Percentiles rank a stretch among this genome's conserved stretches.
Conservation (phyloP, 1,140 invertebrate species). For the Drosophila insularis region DNA sequence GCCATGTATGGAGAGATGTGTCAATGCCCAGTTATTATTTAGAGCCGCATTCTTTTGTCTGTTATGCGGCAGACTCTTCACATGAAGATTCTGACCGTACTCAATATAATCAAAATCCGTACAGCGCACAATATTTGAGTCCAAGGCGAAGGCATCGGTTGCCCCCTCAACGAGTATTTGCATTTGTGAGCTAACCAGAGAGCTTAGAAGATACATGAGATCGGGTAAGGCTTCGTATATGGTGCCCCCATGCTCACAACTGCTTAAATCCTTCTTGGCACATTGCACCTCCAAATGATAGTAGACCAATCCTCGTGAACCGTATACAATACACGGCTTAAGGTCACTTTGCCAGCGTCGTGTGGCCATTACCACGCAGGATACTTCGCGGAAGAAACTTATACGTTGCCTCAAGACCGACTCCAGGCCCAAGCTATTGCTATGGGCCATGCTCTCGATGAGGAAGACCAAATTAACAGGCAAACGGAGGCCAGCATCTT, state of each 20-base stretch:
- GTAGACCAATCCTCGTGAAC: conserved; percentile 95
- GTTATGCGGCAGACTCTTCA: conserved; percentile 87
- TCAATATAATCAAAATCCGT: conserved; percentile 33
- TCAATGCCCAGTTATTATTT: conserved; percentile 94
- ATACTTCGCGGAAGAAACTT: conserved; percentile 91
- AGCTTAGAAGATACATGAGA: conserved; percentile 91
- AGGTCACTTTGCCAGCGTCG: conserved; percentile 98
- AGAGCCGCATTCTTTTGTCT: conserved; percentile 89
- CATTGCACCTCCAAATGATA: conserved; percentile 94
- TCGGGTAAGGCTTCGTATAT: conserved; percentile 93
- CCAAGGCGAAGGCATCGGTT: conserved; percentile 84
- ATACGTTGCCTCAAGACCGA: conserved; percentile 82
- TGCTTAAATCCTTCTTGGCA: conserved; percentile 95
- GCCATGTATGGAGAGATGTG: conserved; percentile 94
- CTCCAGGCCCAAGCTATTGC: conserved; percentile 96
- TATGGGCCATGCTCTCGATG: conserved; percentile 99
- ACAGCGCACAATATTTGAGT: conserved; percentile 3
- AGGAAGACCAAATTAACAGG: conserved; percentile 98
- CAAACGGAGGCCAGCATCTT: conserved; percentile 87
- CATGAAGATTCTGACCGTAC: conserved; percentile 85
- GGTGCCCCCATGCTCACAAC: conserved; percentile 95
- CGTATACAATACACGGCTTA: conserved; percentile 97
- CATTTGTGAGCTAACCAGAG: conserved; percentile 91
- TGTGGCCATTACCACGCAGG: conserved; percentile 98
- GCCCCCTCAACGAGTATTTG: conserved; percentile 89